phyloP scores from a whole-genome alignment of 2,888 invertebrate genomes.

The Andrena bicolor region DNA sequence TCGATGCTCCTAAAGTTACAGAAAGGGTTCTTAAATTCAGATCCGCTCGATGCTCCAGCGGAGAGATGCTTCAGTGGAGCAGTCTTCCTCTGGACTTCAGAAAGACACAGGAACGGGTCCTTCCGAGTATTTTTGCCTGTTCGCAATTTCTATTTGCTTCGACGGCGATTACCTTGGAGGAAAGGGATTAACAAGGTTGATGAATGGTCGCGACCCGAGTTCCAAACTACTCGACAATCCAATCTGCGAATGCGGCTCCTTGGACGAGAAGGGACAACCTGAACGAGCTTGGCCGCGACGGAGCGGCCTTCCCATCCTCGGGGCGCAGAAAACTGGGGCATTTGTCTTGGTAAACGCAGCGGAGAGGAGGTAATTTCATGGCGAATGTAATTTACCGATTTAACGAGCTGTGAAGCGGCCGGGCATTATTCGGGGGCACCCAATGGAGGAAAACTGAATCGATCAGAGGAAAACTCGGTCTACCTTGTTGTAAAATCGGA shows the following conservation, averaged over 20 bases:
- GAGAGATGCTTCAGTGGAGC: not conserved
- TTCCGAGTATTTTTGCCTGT: not conserved
- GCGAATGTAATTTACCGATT: conserved; percentile 49
- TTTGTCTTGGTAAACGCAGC: conserved; percentile 9
- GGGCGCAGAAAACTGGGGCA: not conserved
- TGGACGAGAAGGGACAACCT: not conserved
- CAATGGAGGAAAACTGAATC: not conserved
- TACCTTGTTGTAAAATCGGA: not conserved
- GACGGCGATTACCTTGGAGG: not conserved
- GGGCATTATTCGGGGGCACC: not conserved
- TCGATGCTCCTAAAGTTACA: no score
- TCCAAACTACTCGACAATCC: not conserved
- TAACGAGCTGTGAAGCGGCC: conserved; percentile 47
- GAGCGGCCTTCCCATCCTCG: not conserved
- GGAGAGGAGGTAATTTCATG: not conserved
- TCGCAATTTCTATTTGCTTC: not conserved
- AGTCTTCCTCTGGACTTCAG: not conserved
- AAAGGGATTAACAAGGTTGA: not conserved
- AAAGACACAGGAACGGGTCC: not conserved
- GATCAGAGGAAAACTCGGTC: conserved; percentile 2
- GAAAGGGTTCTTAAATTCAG: no score
- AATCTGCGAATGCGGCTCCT: not conserved
- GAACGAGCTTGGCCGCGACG: not conserved
- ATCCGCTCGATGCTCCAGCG: not conserved
- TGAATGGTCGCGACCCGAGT: not conserved